A percentile compares a stretch with the other conserved stretches of the same genome.
phyloP scores from a whole-genome alignment of 2,113 vertebrate genomes.

The Tachysurus fulvidraco region DNA sequence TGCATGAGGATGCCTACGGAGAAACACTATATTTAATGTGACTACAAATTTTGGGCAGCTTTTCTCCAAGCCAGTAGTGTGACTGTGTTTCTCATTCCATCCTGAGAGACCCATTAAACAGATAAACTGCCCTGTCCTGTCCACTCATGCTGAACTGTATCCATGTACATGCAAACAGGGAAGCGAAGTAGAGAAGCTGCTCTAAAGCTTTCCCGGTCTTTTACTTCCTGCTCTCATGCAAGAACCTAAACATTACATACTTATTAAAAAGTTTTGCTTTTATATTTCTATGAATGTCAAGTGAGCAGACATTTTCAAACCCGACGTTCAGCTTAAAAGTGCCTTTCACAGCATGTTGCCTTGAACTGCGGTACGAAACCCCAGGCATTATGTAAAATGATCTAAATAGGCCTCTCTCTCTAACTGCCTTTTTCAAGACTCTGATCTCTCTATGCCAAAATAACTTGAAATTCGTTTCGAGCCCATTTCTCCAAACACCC shows the following conservation, averaged over 20 bases:
- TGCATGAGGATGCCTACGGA: not conserved
- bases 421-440: not conserved
- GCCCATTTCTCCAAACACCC: not conserved
- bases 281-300: not conserved
- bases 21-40: not conserved
- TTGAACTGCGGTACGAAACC: not conserved
- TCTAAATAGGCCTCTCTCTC: not conserved
- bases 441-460: not conserved
- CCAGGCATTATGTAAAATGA: slow-evolving; percentile 13
- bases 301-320: not conserved
- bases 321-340: not conserved
- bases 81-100: not conserved
- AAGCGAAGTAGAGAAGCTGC: not conserved
- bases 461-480: not conserved
- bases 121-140: not conserved
- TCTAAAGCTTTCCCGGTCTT: not conserved
- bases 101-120: not conserved
- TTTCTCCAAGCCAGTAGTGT: not conserved
- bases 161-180: not conserved
- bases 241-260: not conserved
- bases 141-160: not conserved
- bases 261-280: not conserved
- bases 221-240: not conserved
- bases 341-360: slow-evolving; percentile 9
- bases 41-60: not conserved